Evolutionary conservation across 2,113 vertebrate genomes (phyloP).

Genomic region (Ammodytes dubius): DNA sequence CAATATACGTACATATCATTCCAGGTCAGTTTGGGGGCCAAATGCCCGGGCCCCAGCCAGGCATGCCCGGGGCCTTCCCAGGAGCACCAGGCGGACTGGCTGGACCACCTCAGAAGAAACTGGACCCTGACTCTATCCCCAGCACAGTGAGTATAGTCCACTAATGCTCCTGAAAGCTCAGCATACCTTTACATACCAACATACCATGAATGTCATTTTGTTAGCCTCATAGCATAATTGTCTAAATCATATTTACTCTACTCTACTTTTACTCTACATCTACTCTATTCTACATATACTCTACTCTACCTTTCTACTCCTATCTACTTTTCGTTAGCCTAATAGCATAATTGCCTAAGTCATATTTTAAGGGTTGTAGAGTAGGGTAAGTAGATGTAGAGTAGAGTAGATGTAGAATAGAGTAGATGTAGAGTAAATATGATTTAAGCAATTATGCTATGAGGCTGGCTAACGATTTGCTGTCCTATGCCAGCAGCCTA

Average conservation of each 20-base stretch:
- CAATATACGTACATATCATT: not conserved
- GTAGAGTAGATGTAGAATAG: too few relatives aligned
- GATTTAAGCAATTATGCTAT: too few relatives aligned
- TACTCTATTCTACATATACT: too few relatives aligned
- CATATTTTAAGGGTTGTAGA: too few relatives aligned
- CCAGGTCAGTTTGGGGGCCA: constrained; percentile 88
- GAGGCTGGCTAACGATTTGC: not conserved
- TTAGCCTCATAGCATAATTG: too few relatives aligned
- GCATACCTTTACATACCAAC: constrained; percentile 2
- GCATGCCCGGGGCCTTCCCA: constrained; percentile 89
- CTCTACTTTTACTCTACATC: too few relatives aligned
- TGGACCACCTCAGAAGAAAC: constrained; percentile 91
- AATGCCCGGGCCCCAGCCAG: constrained; percentile 86
- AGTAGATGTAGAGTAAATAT: too few relatives aligned
- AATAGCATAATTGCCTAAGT: too few relatives aligned
- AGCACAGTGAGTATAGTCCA: constrained; percentile 88
- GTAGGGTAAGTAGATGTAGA: too few relatives aligned
- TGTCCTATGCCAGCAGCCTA: not conserved
- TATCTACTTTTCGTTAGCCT: too few relatives aligned
- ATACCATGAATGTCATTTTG: constrained; percentile 3
- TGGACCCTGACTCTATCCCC: constrained; percentile 93
- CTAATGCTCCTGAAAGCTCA: constrained; percentile 13
- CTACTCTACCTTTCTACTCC: too few relatives aligned
- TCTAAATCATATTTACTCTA: too few relatives aligned
- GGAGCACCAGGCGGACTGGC: constrained; percentile 82